Evolutionary conservation across 1,140 invertebrate genomes (phyloP), one percentile per base, ranked within the genome.

Genomic region (Scaptomyza pallida): DNA sequence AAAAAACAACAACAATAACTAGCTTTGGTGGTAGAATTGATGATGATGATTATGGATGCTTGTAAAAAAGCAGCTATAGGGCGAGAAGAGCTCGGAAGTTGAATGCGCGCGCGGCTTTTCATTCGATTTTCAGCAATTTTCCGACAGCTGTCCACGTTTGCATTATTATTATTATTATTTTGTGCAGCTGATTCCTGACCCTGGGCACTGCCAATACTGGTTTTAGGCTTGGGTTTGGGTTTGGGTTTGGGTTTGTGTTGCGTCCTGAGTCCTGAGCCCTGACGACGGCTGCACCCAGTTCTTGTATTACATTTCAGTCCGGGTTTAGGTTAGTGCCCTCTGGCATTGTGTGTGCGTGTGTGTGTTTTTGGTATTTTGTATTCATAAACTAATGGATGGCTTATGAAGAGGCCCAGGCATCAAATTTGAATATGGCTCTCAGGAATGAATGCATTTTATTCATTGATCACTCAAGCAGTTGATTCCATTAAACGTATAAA

Each of bases 121-220:
- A 86, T 45, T 85, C 81, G 81, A 71, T 79, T 81, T 86, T 86
- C 82, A 81, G 69, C 78, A 30, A 86, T 86, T 86, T 88, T 68
- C 78, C 81, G 78, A 86, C 81, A 86, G 81, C 81, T 86, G 81
- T 86, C 81, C 81, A 86, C 81, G 75, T 86, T 71, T 75, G 80
- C 76, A 80, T 83, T 85, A 85, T 83, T 75, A 60, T 60, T 60
- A 41, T 60, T 44, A 76, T 41, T 75, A 78, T 37, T 37, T 37
- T 37, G 33, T 37, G 76, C 80, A 85, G 81, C 80, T 85, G 81
- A 85, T 85, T 83, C 81, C 81, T 85, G 80, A 85, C 80, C 80
- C 81, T 40, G 80, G 48, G 26, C 59, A 65, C 56, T 60, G 55
- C 26, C 26, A 30, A 40, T 57, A 48, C 45, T 48, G 50, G 55